These are phyloP conservation scores for Molorchus minor DNA, from an alignment of 2,888 invertebrate species.

Conservation along the genomic window DNA sequence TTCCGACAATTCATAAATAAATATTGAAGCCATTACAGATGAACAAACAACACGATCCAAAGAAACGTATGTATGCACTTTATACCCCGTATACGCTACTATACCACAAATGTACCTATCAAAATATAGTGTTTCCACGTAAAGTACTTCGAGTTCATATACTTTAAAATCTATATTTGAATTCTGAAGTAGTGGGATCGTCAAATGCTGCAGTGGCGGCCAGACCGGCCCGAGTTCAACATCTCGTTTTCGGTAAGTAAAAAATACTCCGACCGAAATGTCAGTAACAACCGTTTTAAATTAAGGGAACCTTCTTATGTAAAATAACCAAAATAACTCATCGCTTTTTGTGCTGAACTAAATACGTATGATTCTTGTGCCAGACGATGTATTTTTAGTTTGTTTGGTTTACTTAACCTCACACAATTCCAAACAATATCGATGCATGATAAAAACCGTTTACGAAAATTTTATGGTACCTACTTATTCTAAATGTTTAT, in stretches of 20 bases:
- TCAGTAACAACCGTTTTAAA: not conserved
- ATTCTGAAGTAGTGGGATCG: conserved; percentile 54
- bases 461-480: not conserved
- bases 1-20: too few relatives aligned
- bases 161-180: conserved; percentile 53
- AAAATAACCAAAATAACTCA: conserved; percentile 2
- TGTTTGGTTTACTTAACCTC: conserved; percentile 27
- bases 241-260: conserved; percentile 53
- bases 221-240: conserved; percentile 58
- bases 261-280: conserved; percentile 21
- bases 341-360: conserved; percentile 7
- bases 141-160: conserved; percentile 46
- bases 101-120: conserved; percentile 13
- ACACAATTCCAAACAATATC: conserved; percentile 20
- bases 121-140: conserved; percentile 30
- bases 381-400: conserved; percentile 23
- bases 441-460: not conserved
- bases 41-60: too few relatives aligned
- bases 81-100: too few relatives aligned
- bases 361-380: conserved; percentile 10
- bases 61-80: too few relatives aligned
- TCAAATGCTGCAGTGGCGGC: conserved; percentile 55
- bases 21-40: too few relatives aligned
- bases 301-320: conserved; percentile 1
- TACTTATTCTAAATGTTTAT: conserved; percentile 6